These are phyloP conservation scores for Sphaerophoria rueppellii DNA, from an alignment of 2,888 invertebrate genomes.

Conservation along the genomic window DNA sequence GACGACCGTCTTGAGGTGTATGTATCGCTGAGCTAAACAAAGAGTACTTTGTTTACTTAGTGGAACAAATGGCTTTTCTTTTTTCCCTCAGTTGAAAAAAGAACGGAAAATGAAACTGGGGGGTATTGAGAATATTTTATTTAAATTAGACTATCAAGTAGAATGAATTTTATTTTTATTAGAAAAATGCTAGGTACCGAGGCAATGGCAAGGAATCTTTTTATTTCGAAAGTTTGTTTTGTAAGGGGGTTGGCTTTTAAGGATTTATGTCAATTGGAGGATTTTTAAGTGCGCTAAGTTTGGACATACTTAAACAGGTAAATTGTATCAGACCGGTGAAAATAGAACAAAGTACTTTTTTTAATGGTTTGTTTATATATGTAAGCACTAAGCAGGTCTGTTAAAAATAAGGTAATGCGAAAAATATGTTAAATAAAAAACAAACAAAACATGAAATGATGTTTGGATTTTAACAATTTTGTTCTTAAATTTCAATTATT, in stretches of 20 bases:
- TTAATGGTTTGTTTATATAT: background rate
- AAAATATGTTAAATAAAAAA: no score
- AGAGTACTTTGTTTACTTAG: constrained; percentile 60
- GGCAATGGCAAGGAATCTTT: constrained; percentile 13
- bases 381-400: background rate
- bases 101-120: background rate
- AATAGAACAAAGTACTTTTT: background rate
- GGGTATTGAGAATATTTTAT: constrained; percentile 69
- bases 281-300: background rate
- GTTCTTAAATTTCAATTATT: no score
- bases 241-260: constrained; percentile 2
- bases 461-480: no score
- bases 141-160: constrained; percentile 63
- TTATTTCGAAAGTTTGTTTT: constrained; percentile 16
- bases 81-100: background rate
- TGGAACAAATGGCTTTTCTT: constrained; percentile 68
- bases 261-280: constrained; percentile 33
- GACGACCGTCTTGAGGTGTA: constrained; percentile 22
- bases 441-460: no score
- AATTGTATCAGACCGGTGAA: background rate
- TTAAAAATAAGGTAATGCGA: no score
- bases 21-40: constrained; percentile 4
- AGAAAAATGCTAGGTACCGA: background rate
- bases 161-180: constrained; percentile 47
- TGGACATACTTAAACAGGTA: constrained; percentile 1